These are phyloP conservation scores for Urocynchramus pylzowi DNA, from an alignment of 2,113 vertebrate genomes.

Conservation along the genomic window DNA sequence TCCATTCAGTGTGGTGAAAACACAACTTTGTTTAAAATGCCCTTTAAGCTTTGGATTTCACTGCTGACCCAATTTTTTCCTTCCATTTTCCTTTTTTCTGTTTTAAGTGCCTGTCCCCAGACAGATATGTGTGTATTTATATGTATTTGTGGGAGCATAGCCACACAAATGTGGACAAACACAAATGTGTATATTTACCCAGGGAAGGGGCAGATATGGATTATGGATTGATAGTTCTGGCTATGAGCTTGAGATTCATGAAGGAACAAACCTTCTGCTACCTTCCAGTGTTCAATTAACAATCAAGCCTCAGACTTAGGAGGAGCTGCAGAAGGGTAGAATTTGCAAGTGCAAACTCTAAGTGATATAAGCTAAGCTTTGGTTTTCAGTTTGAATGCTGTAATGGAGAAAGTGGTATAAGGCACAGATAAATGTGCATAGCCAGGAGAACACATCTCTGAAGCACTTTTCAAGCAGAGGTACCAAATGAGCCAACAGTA, in stretches of 20 bases:
- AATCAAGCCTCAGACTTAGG: background rate
- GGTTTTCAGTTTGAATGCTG: background rate
- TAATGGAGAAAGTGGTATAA: background rate
- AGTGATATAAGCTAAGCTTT: background rate
- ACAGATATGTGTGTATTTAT: accelerated
- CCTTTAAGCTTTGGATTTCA: background rate
- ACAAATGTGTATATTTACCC: background rate
- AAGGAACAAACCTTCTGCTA: background rate
- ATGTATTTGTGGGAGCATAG: background rate
- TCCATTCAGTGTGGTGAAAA: background rate
- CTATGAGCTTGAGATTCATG: background rate
- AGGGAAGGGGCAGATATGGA: background rate
- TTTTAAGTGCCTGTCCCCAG: background rate
- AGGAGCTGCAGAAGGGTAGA: background rate
- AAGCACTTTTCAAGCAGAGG: background rate
- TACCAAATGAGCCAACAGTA: too few species aligned
- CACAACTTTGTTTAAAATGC: background rate
- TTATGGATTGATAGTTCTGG: background rate
- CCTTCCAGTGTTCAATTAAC: background rate
- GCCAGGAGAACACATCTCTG: background rate
- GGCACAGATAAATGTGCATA: background rate
- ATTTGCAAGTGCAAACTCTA: background rate
- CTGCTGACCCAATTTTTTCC: background rate
- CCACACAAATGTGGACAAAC: background rate
- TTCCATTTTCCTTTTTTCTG: background rate